Evolutionary conservation across 2,797 vertebrate genomes (phyloP).

Genomic region (Helostoma temminkii): DNA sequence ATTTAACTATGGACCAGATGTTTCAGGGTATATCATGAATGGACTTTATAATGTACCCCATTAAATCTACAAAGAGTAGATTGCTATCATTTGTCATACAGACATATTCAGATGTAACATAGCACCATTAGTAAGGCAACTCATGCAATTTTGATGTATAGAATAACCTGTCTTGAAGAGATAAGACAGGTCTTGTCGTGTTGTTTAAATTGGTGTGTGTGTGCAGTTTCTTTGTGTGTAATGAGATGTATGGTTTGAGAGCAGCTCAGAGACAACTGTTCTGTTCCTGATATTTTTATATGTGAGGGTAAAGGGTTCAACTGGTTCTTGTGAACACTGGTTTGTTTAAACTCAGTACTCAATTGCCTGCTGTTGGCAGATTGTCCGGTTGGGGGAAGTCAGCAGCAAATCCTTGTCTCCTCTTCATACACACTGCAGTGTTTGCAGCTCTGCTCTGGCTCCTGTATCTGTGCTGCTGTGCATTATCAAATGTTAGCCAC

Average conservation of each 20-base stretch:
- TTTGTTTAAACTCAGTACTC: conserved; percentile 35
- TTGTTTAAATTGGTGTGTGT: conserved; percentile 32
- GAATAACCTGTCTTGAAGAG: conserved; percentile 60
- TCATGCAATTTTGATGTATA: conserved; percentile 63
- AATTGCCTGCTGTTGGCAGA: conserved; percentile 37
- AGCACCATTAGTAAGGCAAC: conserved; percentile 45
- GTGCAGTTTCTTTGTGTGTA: conserved; percentile 21
- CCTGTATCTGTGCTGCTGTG: conserved; percentile 66
- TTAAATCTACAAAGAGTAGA: conserved; percentile 37
- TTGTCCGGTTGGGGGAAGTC: conserved; percentile 49
- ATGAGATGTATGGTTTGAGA: conserved; percentile 18
- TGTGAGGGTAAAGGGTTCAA: conserved; percentile 35
- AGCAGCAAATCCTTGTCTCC: conserved; percentile 26
- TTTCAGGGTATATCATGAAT: conserved; percentile 40
- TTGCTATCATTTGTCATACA: conserved; percentile 34
- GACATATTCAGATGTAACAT: conserved; percentile 38
- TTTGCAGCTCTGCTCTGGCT: conserved; percentile 36
- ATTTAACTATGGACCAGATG: conserved; percentile 46
- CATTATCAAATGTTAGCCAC: conserved; percentile 63
- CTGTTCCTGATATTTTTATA: conserved; percentile 11
- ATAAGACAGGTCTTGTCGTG: conserved; percentile 49
- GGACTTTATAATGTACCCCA: conserved; percentile 43
- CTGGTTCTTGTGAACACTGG: conserved; percentile 10
- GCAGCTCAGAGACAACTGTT: conserved; percentile 9
- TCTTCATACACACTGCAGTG: conserved; percentile 18